Base-by-base conservation (phyloP, 2,888 invertebrate genomes). In the Trichogramma evanescens region DNA sequence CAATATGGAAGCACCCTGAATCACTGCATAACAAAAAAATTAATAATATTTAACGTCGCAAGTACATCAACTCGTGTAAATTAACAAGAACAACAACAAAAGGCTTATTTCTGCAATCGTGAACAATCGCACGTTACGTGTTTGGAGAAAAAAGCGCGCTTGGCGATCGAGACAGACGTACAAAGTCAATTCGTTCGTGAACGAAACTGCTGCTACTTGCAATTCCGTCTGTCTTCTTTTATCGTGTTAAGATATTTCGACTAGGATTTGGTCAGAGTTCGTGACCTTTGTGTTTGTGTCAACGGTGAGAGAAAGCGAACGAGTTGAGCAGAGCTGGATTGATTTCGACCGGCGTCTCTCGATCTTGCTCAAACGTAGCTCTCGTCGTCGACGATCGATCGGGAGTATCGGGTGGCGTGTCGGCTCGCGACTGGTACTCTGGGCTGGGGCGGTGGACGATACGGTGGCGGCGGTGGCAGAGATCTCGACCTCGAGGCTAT, bases 1-100 rank as follows among this genome's bases (percentile, higher is more conserved):
- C 66, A 66, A 65, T 74, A 68, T 72, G 73, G 74, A 76, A 77
- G 77, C 76, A 76, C 76, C 75, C 71, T 73, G 71, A 73, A 75
- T 76, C 68, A 72, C 71, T 72, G 71, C 70, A 68, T 67, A 70
- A 71, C 66, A 63, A 63, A 46, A 26, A 26, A 26, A 26, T 26
- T 26, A 26, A 26, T 26, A 26, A 66, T 50, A 50, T 58, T 58
- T 56, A 62, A 53, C 50, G 53, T 59, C 58, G 13, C 26, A 54
- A 62, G 59, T 46, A 50, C 41, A 52, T 53, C 38, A 57, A 58
- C 58, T 7, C 26, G 26, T 26, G 38, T 53, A 42, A 6, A 48
- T 54, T 55, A 59, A 64, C 13, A 57, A 43, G 56, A 40, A 59
- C 45, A 58, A 61, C 43, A 58, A 46, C 38, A 54, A 61, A 56